Evolutionary conservation across 2,797 vertebrate genomes (phyloP).

Genomic region (Tragopan temminckii): DNA sequence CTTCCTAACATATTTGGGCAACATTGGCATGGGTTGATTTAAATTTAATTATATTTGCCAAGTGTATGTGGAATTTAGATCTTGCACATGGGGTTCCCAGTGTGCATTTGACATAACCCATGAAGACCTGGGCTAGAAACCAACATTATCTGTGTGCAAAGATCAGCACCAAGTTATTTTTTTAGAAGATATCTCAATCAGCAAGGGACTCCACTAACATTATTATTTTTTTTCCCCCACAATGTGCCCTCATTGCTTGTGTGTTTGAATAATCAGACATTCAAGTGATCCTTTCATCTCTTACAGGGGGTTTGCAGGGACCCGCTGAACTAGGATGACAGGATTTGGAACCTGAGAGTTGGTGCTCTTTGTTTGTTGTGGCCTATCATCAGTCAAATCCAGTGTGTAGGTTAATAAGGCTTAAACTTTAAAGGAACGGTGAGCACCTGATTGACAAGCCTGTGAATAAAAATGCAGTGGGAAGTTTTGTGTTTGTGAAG

Average conservation of each 20-base stretch:
- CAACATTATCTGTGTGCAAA: slow-evolving; percentile 56
- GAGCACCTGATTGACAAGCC: slow-evolving; percentile 88
- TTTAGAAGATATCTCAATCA: slow-evolving; percentile 93
- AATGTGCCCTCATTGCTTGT: slow-evolving; percentile 78
- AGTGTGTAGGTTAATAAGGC: slow-evolving; percentile 89
- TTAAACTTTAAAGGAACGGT: slow-evolving; percentile 88
- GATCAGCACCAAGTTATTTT: slow-evolving; percentile 72
- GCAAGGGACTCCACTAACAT: slow-evolving; percentile 81
- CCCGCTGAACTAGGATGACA: slow-evolving; percentile 84
- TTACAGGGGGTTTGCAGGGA: slow-evolving; percentile 81
- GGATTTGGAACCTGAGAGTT: slow-evolving; percentile 88
- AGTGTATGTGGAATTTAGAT: slow-evolving; percentile 84
- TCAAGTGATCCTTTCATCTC: slow-evolving; percentile 87
- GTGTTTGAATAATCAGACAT: slow-evolving; percentile 83
- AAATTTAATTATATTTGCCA: slow-evolving; percentile 84
- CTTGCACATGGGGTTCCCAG: slow-evolving; percentile 83
- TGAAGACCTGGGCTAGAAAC: slow-evolving; percentile 79
- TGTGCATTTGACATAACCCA: slow-evolving; percentile 81
- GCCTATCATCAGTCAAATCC: slow-evolving; percentile 87
- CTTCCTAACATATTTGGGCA: slow-evolving; percentile 83
- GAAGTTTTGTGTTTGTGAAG: slow-evolving; percentile 83
- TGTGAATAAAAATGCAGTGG: slow-evolving; percentile 85
- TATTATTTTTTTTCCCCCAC: slow-evolving; percentile 60
- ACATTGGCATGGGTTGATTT: slow-evolving; percentile 82
- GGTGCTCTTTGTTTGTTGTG: slow-evolving; percentile 84